Evolutionary conservation across 2,113 vertebrate species (phyloP).

Genomic region (Petromus typicus): DNA sequence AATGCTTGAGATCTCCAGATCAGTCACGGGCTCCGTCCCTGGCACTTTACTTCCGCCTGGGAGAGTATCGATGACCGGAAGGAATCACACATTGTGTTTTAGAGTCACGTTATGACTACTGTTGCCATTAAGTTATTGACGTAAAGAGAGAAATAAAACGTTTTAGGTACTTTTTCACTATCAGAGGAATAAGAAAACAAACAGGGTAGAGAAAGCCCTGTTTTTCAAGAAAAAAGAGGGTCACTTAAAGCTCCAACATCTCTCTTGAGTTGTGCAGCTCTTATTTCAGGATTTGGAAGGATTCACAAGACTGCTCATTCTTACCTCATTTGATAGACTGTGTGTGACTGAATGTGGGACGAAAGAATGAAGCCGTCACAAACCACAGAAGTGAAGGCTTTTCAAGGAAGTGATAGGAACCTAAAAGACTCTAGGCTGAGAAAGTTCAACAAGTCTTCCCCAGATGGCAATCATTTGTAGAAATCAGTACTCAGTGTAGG

Average conservation of each 20-base stretch:
- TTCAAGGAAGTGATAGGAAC: background rate
- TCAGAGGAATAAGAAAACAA: background rate
- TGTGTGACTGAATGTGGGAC: background rate
- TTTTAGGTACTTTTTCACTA: background rate
- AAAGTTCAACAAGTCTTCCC: background rate
- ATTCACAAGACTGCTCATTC: background rate
- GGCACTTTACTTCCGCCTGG: background rate
- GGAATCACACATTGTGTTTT: background rate
- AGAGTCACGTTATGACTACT: background rate
- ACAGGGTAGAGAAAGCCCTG: background rate
- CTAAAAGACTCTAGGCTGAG: background rate
- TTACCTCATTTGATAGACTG: background rate
- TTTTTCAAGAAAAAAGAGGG: background rate
- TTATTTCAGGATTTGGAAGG: background rate
- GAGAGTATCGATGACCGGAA: background rate
- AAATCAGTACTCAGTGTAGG: background rate
- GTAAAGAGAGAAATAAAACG: background rate
- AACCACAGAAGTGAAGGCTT: too few species aligned
- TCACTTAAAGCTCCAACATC: background rate
- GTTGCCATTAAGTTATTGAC: background rate
- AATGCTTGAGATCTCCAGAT: background rate
- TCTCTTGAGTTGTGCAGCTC: background rate
- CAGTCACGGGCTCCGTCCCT: background rate
- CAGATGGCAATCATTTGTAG: background rate
- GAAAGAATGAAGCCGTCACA: background rate